These are phyloP conservation scores for Conomelus anceps DNA, from an alignment of 2,888 invertebrate genomes.

Conservation along the genomic window DNA sequence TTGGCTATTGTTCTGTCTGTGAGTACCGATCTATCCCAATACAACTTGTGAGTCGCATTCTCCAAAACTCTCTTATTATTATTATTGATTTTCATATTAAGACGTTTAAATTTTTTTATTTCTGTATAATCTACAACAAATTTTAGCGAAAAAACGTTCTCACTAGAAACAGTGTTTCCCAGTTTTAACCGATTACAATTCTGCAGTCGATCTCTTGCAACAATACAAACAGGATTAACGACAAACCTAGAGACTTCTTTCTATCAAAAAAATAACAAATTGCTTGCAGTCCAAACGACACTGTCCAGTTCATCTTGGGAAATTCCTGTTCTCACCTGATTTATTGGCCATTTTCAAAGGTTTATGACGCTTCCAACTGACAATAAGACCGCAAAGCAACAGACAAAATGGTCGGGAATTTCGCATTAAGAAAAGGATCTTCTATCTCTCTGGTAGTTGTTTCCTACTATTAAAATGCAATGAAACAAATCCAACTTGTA, in stretches of 20 bases:
- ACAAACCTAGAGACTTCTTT: not conserved
- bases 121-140: no score
- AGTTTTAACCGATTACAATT: no score
- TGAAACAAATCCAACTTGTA: not conserved
- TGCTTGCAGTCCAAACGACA: not conserved
- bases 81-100: no score
- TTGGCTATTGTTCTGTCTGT: no score
- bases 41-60: no score
- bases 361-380: not conserved
- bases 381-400: not conserved
- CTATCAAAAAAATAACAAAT: not conserved
- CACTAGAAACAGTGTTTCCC: no score
- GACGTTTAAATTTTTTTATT: no score
- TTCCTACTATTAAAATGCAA: not conserved
- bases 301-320: not conserved
- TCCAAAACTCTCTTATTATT: no score
- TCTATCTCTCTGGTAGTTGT: not conserved
- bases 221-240: no score
- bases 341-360: not conserved
- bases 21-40: no score
- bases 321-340: not conserved
- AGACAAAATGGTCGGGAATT: not conserved
- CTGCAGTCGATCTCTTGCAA: no score
- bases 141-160: no score
- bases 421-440: not conserved